A percentile compares a stretch with the other conserved stretches of the same genome.
phyloP scores from a whole-genome alignment of 2,888 invertebrate genomes.

The Calephelis perditalis region DNA sequence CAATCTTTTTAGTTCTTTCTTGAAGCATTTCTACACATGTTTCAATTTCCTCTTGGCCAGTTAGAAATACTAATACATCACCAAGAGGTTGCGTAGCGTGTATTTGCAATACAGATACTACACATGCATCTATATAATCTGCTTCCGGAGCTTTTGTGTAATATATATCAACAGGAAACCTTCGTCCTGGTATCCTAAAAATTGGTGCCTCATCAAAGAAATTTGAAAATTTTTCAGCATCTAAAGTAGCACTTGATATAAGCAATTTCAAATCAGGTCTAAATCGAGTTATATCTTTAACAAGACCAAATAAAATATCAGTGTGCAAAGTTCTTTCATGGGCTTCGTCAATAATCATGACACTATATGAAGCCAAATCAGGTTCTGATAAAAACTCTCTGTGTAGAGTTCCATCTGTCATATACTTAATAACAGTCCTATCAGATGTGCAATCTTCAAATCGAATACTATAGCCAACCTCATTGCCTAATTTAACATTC shows the following conservation, averaged over 20 bases:
- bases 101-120: constrained; percentile 98
- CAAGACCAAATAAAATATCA: constrained; percentile 97
- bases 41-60: constrained; percentile 95
- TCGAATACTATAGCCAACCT: constrained; percentile 93
- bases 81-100: constrained; percentile 98
- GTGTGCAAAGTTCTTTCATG: constrained; percentile 99
- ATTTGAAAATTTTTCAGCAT: constrained; percentile 97
- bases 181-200: constrained; percentile 97
- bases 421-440: constrained; percentile 97
- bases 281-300: constrained; percentile 96
- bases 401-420: constrained; percentile 99
- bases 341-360: constrained; percentile 99
- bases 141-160: constrained; percentile 99
- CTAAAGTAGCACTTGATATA: constrained; percentile 98
- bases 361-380: constrained; percentile 96
- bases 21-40: constrained; percentile 92
- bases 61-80: constrained; percentile 97
- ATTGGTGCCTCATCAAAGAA: constrained; percentile 99
- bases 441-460: constrained; percentile 99
- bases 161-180: constrained; percentile 98
- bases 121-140: constrained; percentile 98
- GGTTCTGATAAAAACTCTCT: constrained; percentile 98
- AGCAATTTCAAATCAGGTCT: constrained; percentile 95
- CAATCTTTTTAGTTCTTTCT: constrained; percentile 94
- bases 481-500: constrained; percentile 96